Evolutionary conservation across 2,888 invertebrate species (phyloP).

Genomic region (Hesperia comma): DNA sequence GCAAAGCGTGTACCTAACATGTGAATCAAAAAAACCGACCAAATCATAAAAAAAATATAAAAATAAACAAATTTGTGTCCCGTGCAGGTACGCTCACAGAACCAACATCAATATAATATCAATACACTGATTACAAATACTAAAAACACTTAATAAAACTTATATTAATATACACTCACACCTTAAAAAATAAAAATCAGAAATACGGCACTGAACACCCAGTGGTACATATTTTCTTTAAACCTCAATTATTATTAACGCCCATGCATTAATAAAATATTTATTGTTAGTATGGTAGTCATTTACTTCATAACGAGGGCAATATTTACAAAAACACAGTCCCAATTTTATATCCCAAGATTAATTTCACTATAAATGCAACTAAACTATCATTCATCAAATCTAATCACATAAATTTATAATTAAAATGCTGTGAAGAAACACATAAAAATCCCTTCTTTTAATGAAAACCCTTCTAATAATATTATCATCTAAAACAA

Average conservation of each 20-base stretch:
- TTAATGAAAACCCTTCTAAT: no score
- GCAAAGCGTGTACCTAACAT: constrained; percentile 5
- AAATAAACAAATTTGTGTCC: constrained; percentile 29
- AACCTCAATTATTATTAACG: not conserved
- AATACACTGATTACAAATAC: not conserved
- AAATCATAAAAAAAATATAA: constrained; percentile 24
- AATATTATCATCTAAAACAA: no score
- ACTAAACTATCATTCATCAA: no score
- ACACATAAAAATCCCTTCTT: no score
- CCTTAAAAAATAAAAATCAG: not conserved
- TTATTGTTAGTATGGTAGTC: constrained; percentile 4
- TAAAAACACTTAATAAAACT: not conserved
- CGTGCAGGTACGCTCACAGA: constrained; percentile 32
- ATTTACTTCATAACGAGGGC: not conserved
- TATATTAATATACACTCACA: not conserved
- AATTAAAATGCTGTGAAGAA: no score
- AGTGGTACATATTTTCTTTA: not conserved
- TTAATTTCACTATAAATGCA: not conserved
- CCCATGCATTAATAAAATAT: not conserved
- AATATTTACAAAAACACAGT: not conserved
- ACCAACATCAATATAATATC: constrained; percentile 9
- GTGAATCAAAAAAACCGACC: not conserved
- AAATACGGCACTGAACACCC: not conserved
- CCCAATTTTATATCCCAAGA: not conserved
- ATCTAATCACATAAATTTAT: no score